phyloP scores from a whole-genome alignment of 2,888 invertebrate species.

The Nephrotoma appendiculata region DNA sequence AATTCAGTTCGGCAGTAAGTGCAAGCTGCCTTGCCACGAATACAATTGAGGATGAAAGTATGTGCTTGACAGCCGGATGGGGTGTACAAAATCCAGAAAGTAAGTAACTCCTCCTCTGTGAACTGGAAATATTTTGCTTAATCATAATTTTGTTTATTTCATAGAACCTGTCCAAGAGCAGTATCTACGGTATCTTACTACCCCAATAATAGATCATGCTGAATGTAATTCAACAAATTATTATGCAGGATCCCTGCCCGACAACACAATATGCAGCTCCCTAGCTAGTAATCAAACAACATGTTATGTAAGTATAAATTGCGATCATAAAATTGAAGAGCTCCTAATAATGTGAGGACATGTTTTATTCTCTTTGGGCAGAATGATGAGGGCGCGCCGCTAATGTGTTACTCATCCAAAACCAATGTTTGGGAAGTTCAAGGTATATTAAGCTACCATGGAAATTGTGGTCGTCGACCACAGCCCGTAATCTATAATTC shows the following conservation, averaged over 20 bases:
- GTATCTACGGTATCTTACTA: not conserved
- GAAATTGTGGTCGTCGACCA: slow-evolving; percentile 39
- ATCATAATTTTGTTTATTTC: not conserved
- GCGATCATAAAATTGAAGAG: not conserved
- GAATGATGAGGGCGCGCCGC: slow-evolving; percentile 51
- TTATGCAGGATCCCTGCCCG: slow-evolving; percentile 41
- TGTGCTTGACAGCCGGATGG: slow-evolving; percentile 46
- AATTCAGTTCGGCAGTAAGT: slow-evolving; percentile 37
- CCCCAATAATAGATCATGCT: slow-evolving; percentile 33
- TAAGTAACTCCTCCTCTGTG: not conserved
- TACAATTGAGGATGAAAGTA: slow-evolving; percentile 34
- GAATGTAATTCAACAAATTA: slow-evolving; percentile 47
- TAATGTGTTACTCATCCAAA: slow-evolving; percentile 42
- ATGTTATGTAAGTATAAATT: slow-evolving; percentile 36
- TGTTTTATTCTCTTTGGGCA: slow-evolving; percentile 20
- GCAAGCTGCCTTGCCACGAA: slow-evolving; percentile 40
- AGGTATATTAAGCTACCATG: slow-evolving; percentile 43
- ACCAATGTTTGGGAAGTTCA: slow-evolving; percentile 42
- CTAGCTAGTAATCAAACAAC: slow-evolving; percentile 39
- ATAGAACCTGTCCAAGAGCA: not conserved
- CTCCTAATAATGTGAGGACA: not conserved
- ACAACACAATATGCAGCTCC: slow-evolving; percentile 42
- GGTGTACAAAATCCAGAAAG: slow-evolving; percentile 5
- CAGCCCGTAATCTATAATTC: slow-evolving; percentile 43
- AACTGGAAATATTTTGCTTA: not conserved